Base-by-base conservation (phyloP, 2,888 invertebrate genomes). In the Nomada flava region DNA sequence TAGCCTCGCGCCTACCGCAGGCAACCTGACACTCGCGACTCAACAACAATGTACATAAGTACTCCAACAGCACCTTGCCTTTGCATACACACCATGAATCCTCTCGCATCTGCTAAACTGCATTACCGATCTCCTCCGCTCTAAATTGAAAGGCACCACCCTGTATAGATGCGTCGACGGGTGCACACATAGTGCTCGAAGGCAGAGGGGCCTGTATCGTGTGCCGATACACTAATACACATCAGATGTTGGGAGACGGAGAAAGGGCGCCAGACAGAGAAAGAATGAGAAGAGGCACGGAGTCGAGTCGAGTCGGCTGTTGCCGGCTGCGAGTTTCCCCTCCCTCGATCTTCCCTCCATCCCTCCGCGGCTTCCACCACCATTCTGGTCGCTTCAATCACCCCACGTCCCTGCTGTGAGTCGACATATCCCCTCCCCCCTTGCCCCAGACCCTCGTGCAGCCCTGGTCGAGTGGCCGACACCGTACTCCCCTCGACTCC, bases 321-420 rank as follows among this genome's bases (percentile, higher is more conserved):
- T 86, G 86, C 86, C 87, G 87, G 86, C 88, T 84, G 86, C 70
- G 76, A 73, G 75, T 29, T 59, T 63, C 47, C 78, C 82, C 68
- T 42, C 76, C 20, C 50, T 59, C 64, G 29, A 13, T 36, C 72
- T 42, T 29, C 29, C 42, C 76, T 52, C 55, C 57, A 10, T 60
- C 72, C 74, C 65, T 20, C 52, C 18, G 0, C 68, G 64, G 64
- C 50, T 29, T 36, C 79, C 79, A 81, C 74, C 76, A 57, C 83
- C 76, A 65, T 72, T 69, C 55, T 55, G 50, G 71, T 64, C 79
- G 73, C 78, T 81, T 81, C 82, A 77, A 76, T 79, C 74, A 70
- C 78, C 85, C 83, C 85, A 76, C 88, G 87, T 81, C 88, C 81
- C 85, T 84, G 69, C 52, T 53, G 47, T 73, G 73, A 80, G 76